Percentiles rank a stretch among this genome's conserved stretches.
phyloP scores from a whole-genome alignment of 2,113 vertebrate genomes.

The Rallus limicola region DNA sequence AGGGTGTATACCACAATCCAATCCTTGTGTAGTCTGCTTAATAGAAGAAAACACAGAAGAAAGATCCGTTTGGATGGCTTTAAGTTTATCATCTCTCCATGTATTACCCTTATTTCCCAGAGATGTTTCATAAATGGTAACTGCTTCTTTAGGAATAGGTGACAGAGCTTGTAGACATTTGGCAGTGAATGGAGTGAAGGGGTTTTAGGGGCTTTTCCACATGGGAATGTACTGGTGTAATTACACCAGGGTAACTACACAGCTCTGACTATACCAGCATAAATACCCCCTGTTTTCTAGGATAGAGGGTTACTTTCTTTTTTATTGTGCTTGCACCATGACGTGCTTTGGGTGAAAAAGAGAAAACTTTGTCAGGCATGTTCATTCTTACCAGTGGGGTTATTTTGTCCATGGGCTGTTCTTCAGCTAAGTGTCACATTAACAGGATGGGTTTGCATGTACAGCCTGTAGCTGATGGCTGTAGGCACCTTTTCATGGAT shows the following conservation, averaged over 20 bases:
- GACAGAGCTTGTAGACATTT: background rate
- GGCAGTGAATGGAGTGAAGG: background rate
- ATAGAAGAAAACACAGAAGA: background rate
- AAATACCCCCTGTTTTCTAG: background rate
- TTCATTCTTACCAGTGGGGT: background rate
- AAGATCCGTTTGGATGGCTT: background rate
- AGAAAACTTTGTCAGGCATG: background rate
- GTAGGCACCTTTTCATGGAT: too few species aligned
- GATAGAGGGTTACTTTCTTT: background rate
- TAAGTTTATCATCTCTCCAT: background rate
- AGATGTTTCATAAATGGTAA: background rate
- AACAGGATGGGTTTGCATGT: too few species aligned
- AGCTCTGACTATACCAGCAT: background rate
- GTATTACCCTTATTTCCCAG: background rate
- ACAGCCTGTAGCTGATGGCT: too few species aligned
- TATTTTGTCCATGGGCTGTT: background rate
- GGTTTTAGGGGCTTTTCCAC: background rate
- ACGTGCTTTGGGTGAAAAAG: background rate
- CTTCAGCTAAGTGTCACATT: background rate
- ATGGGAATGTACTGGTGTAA: background rate
- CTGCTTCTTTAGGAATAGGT: background rate
- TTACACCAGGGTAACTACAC: background rate
- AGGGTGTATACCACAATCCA: background rate
- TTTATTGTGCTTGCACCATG: fast-evolving
- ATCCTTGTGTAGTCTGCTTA: background rate